A percentile compares a stretch with the other conserved stretches of the same genome.
Conservation (phyloP, 2,113 vertebrate species). For the Cairina moschata region DNA sequence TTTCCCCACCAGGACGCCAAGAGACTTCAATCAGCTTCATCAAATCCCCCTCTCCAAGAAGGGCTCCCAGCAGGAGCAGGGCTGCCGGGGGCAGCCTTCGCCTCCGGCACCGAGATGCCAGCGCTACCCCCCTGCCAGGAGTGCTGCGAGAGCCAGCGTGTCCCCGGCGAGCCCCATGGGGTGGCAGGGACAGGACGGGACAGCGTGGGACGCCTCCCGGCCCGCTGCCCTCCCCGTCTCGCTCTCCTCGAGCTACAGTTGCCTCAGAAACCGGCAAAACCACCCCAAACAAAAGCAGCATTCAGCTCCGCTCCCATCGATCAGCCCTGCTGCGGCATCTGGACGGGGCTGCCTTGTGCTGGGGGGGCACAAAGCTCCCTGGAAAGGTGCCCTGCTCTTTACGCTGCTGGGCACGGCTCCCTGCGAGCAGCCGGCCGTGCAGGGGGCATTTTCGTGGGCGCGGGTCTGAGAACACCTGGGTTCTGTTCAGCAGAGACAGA, state of each 20-base stretch:
- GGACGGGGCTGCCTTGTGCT: not conserved
- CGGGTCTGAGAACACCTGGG: not conserved
- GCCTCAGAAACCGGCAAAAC: conserved; percentile 56
- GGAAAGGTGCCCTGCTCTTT: not conserved
- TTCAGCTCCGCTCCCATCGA: not conserved
- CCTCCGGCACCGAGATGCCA: not conserved
- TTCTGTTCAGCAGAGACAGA: not conserved
- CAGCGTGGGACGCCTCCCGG: not conserved
- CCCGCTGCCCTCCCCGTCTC: not conserved
- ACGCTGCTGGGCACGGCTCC: not conserved
- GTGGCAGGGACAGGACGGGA: not conserved
- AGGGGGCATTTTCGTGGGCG: not conserved
- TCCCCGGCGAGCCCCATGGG: not conserved
- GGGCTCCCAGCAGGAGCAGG: not conserved
- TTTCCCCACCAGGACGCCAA: not conserved
- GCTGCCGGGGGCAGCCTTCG: not conserved
- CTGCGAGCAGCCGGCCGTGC: not conserved
- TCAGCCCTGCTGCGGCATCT: not conserved
- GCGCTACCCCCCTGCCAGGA: not conserved
- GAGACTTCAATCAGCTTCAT: not conserved
- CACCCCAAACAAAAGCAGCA: not conserved
- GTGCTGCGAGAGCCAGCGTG: not conserved
- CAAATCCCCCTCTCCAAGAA: not conserved
- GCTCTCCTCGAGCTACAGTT: not conserved
- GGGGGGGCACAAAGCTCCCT: not conserved